Evolutionary conservation across 92 coral and sea anemone genomes (phyloP).

Genomic region (Porites lobata): DNA sequence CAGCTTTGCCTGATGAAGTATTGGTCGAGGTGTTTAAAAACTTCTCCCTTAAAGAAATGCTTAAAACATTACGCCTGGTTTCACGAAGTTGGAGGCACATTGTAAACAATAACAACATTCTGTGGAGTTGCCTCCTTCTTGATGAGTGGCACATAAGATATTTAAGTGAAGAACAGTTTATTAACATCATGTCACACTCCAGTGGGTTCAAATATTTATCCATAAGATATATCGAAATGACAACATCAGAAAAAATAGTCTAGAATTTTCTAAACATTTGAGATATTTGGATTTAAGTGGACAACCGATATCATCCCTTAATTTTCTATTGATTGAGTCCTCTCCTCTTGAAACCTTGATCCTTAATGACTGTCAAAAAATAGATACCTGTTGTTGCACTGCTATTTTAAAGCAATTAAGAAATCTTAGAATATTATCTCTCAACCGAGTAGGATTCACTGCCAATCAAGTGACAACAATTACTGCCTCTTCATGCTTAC

Average conservation of each 20-base stretch:
- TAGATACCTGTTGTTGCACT: slow-evolving; percentile 49
- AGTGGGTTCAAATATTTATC: slow-evolving; percentile 63
- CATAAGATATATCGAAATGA: slow-evolving; percentile 55
- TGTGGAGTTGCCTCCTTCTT: slow-evolving; percentile 61
- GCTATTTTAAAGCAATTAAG: slow-evolving; percentile 53
- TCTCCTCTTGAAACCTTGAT: slow-evolving; percentile 66
- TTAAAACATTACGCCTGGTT: slow-evolving; percentile 61
- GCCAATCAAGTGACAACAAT: slow-evolving; percentile 66
- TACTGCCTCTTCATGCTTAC: slow-evolving; percentile 46
- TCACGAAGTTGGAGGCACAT: slow-evolving; percentile 58
- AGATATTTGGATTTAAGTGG: slow-evolving; percentile 64
- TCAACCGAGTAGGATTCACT: slow-evolving; percentile 62
- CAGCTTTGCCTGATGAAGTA: slow-evolving; percentile 66
- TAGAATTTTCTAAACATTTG: slow-evolving; percentile 58
- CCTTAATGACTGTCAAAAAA: slow-evolving; percentile 53
- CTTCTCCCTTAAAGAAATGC: slow-evolving; percentile 58
- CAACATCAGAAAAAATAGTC: slow-evolving; percentile 59
- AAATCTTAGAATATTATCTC: slow-evolving; percentile 51
- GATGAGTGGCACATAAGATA: slow-evolving; percentile 55
- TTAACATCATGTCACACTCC: slow-evolving; percentile 37
- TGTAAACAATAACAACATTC: slow-evolving; percentile 49
- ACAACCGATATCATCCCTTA: slow-evolving; percentile 49
- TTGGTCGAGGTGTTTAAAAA: slow-evolving; percentile 65
- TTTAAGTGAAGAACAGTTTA: slow-evolving; percentile 44
- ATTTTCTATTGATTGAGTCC: slow-evolving; percentile 53